Conservation (phyloP, 2,797 vertebrate genomes). For the Semaprochilodus insignis region DNA sequence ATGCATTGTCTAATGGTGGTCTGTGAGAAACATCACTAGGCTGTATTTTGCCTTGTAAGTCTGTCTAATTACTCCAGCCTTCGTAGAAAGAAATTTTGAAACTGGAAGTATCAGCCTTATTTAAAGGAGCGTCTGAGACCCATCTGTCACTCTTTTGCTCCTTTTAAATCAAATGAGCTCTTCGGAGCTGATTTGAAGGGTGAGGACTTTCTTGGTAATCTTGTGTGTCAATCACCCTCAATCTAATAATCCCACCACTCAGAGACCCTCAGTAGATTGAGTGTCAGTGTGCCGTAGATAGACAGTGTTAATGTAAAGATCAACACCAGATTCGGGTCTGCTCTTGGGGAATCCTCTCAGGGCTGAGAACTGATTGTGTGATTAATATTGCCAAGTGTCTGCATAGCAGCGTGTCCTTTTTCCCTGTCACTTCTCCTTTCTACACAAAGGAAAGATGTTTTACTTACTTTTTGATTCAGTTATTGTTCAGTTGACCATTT, state of each 20-base stretch:
- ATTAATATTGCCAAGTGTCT: background rate
- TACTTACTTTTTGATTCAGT: no score
- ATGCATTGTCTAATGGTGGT: no score
- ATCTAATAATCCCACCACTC: conserved; percentile 22
- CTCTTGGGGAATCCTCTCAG: conserved; percentile 11
- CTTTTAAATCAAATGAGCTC: conserved; percentile 28
- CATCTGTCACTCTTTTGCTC: background rate
- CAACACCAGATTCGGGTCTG: background rate
- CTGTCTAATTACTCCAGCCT: conserved; percentile 1
- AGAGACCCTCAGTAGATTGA: conserved; percentile 16
- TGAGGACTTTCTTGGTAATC: conserved; percentile 19
- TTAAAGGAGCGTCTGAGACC: conserved; percentile 7
- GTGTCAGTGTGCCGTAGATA: background rate
- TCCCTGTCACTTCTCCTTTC: background rate
- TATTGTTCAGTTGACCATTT: no score
- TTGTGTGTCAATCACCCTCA: conserved; percentile 33
- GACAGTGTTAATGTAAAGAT: conserved; percentile 11
- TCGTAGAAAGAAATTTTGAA: background rate
- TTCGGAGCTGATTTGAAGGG: conserved; percentile 29
- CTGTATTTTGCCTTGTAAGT: background rate
- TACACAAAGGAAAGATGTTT: background rate
- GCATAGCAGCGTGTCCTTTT: background rate
- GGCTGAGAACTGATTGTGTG: background rate
- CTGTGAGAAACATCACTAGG: no score
- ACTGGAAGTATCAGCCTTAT: background rate